These are phyloP conservation scores for Tetanocera ferruginea DNA, from an alignment of 2,888 invertebrate genomes.

Conservation along the genomic window DNA sequence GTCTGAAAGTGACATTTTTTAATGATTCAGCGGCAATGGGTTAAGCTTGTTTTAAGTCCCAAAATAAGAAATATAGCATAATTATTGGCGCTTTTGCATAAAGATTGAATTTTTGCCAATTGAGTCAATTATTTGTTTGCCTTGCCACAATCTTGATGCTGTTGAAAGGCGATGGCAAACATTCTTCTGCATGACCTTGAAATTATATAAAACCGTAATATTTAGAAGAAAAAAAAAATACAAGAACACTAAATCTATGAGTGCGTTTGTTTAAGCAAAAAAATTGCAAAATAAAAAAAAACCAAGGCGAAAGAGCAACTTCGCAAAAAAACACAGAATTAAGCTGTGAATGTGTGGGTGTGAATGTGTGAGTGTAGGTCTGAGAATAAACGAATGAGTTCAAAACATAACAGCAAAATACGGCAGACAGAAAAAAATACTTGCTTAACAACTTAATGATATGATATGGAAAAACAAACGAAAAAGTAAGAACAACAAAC, in stretches of 20 bases:
- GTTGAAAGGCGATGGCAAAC: not conserved
- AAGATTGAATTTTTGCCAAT: not conserved
- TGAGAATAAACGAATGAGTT: not conserved
- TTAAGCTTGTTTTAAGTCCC: too few species aligned
- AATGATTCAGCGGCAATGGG: too few species aligned
- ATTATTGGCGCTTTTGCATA: not conserved
- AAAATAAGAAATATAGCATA: too few species aligned
- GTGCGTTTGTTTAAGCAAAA: not conserved
- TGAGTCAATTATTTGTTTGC: not conserved
- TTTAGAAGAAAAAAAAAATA: not conserved
- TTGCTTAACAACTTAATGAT: slow-evolving; percentile 18
- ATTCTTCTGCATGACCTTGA: not conserved
- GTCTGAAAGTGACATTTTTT: too few species aligned
- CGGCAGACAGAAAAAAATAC: not conserved
- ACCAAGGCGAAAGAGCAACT: not conserved
- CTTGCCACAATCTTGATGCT: not conserved
- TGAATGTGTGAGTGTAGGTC: too few species aligned
- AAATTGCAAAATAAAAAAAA: not conserved
- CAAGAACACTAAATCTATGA: not conserved
- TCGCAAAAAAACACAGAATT: not conserved
- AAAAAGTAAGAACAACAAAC: not conserved
- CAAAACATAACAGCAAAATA: not conserved
- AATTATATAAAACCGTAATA: not conserved
- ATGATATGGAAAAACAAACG: not conserved
- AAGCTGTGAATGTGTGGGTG: not conserved